A percentile compares a stretch with the other conserved stretches of the same genome.
Conservation (phyloP, 2,888 invertebrate genomes). For the Drosophila kuntzei region DNA sequence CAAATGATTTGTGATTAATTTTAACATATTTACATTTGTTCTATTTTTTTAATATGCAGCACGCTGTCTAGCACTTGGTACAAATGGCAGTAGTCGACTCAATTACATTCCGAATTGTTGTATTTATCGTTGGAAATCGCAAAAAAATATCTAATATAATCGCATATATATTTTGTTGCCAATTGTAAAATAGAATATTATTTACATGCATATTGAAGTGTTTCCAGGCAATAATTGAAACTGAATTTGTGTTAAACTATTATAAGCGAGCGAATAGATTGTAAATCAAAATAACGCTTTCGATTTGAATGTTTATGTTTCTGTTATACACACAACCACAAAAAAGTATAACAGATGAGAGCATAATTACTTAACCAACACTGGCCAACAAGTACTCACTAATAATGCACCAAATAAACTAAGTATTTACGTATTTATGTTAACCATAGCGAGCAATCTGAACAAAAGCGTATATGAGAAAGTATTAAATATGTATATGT, state of each 20-base stretch:
- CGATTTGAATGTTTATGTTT: constrained; percentile 26
- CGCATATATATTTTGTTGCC: constrained; percentile 36
- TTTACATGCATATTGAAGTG: constrained; percentile 31
- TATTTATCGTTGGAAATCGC: constrained; percentile 64
- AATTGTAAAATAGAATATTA: constrained; percentile 49
- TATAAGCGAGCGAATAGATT: constrained; percentile 28
- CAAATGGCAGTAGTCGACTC: constrained; percentile 24
- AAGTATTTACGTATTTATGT: constrained; percentile 52
- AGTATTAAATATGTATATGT: constrained; percentile 65
- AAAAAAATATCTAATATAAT: constrained; percentile 42
- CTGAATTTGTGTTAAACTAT: constrained; percentile 22
- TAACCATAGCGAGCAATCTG: constrained; percentile 52
- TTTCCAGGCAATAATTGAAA: constrained; percentile 39
- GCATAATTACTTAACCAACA: constrained; percentile 45
- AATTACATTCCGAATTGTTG: constrained; percentile 67
- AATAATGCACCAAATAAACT: constrained; percentile 55
- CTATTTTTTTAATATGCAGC: constrained; percentile 20
- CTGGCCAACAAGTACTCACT: constrained; percentile 54
- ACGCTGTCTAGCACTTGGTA: constrained; percentile 21
- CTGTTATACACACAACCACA: constrained; percentile 13
- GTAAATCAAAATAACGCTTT: constrained; percentile 39
- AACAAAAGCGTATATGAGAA: constrained; percentile 49
- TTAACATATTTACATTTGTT: not conserved
- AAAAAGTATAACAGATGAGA: constrained; percentile 10
- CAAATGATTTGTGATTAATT: not conserved